Conservation (phyloP, 2,888 invertebrate genomes). For the Lasioglossum lativentre region DNA sequence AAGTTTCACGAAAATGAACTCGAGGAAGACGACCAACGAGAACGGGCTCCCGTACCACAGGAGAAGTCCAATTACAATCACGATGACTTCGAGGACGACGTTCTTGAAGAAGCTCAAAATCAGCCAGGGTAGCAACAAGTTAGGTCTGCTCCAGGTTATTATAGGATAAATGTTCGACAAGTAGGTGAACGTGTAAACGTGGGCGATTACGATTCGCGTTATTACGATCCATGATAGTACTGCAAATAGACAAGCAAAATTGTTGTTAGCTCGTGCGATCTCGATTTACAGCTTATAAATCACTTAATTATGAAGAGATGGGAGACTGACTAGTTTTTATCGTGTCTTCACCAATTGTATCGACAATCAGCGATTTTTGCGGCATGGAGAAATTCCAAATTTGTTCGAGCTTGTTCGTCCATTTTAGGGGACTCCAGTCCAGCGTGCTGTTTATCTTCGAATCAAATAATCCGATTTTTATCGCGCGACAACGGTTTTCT, state of each 20-base stretch:
- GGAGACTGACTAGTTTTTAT: conserved; percentile 71
- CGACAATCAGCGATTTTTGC: conserved; percentile 36
- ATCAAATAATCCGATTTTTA: conserved; percentile 18
- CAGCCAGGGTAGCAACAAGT: conserved; percentile 79
- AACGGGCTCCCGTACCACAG: conserved; percentile 71
- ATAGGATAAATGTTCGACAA: conserved; percentile 79
- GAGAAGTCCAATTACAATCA: conserved; percentile 65
- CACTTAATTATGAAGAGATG: not conserved
- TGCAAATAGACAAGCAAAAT: conserved; percentile 49
- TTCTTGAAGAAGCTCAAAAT: conserved; percentile 76
- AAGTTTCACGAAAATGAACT: conserved; percentile 74
- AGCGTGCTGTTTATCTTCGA: conserved; percentile 73
- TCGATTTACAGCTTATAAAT: not conserved
- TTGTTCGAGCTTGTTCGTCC: conserved; percentile 72
- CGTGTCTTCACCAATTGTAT: conserved; percentile 62
- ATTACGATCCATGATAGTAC: conserved; percentile 76
- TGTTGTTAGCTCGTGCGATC: not conserved
- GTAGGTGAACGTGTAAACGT: conserved; percentile 73
- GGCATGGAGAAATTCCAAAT: conserved; percentile 68
- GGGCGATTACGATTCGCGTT: conserved; percentile 73
- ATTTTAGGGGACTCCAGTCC: conserved; percentile 76
- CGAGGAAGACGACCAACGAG: conserved; percentile 65
- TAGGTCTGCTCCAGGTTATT: conserved; percentile 75
- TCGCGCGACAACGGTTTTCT: not conserved
- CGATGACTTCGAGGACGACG: conserved; percentile 74